Evolutionary conservation across 2,888 invertebrate genomes (phyloP).

Genomic region (Taenaris catops): DNA sequence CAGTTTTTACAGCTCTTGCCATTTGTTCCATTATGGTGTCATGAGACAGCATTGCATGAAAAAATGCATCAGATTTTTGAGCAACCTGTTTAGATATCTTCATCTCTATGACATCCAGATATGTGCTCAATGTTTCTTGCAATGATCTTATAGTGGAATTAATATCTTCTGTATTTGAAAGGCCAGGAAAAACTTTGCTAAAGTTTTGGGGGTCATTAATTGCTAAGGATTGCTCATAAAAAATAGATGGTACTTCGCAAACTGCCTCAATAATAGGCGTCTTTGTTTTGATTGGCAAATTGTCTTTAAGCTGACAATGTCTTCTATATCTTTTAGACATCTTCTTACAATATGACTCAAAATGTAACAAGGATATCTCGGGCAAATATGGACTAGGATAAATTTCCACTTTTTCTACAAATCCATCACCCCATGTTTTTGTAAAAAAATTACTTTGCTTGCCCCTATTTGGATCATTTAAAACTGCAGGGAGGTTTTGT

Average conservation of each 20-base stretch:
- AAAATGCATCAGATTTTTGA: slow-evolving; percentile 97
- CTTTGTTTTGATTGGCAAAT: slow-evolving; percentile 53
- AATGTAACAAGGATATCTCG: slow-evolving; percentile 90
- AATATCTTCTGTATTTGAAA: slow-evolving; percentile 76
- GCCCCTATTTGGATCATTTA: slow-evolving; percentile 96
- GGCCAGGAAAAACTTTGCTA: slow-evolving; percentile 89
- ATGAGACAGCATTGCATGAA: slow-evolving; percentile 98
- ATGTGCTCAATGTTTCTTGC: slow-evolving; percentile 95
- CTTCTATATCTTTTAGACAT: slow-evolving; percentile 83
- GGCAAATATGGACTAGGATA: slow-evolving; percentile 90
- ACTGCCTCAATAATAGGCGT: slow-evolving; percentile 71
- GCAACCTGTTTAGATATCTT: slow-evolving; percentile 96
- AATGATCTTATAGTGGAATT: slow-evolving; percentile 84
- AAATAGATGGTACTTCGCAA: slow-evolving; percentile 90
- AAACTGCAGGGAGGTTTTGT: slow-evolving; percentile 96
- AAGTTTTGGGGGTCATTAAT: slow-evolving; percentile 91
- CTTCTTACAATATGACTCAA: slow-evolving; percentile 92
- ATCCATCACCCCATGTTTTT: slow-evolving; percentile 98
- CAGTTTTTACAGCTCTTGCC: slow-evolving; percentile 88
- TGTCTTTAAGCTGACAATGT: slow-evolving; percentile 79
- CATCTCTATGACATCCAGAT: slow-evolving; percentile 96
- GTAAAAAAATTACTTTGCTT: slow-evolving; percentile 97
- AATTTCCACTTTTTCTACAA: slow-evolving; percentile 90
- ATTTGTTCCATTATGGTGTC: slow-evolving; percentile 98
- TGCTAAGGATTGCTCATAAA: slow-evolving; percentile 88